Percentiles rank a stretch among this genome's conserved stretches.
Evolutionary conservation across 2,797 vertebrate genomes (phyloP).

Genomic region (Alca torda): DNA sequence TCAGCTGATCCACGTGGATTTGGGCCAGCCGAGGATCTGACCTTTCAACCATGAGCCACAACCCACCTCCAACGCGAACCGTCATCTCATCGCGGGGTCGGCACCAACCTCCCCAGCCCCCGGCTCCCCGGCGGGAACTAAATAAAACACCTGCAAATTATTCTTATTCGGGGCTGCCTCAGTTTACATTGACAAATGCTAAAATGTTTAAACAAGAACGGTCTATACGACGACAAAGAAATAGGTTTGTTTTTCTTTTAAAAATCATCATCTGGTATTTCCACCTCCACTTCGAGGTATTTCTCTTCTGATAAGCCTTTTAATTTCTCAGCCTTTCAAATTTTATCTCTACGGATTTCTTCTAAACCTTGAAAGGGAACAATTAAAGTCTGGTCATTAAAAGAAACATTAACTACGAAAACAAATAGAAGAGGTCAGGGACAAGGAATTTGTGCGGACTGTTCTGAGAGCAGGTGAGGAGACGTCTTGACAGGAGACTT

Average conservation of each 20-base stretch:
- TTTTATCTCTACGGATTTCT: neutral
- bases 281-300: neutral
- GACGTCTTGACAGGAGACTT: neutral
- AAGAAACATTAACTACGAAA: neutral
- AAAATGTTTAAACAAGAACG: neutral
- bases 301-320: neutral
- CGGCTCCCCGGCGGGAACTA: too few relatives aligned
- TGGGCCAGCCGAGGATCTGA: neutral
- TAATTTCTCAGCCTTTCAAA: neutral
- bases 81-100: accelerated
- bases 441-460: neutral
- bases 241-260: accelerated
- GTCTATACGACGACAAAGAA: neutral
- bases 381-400: neutral
- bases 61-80: accelerated
- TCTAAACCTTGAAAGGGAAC: neutral
- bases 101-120: neutral
- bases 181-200: accelerated
- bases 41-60: neutral
- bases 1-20: neutral
- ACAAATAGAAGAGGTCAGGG: neutral
- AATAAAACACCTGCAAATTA: neutral
- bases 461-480: neutral
- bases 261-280: neutral
- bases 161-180: neutral